These are phyloP conservation scores for Pseudoatta argentina DNA, from an alignment of 1,140 invertebrate species.

Conservation along the genomic window DNA sequence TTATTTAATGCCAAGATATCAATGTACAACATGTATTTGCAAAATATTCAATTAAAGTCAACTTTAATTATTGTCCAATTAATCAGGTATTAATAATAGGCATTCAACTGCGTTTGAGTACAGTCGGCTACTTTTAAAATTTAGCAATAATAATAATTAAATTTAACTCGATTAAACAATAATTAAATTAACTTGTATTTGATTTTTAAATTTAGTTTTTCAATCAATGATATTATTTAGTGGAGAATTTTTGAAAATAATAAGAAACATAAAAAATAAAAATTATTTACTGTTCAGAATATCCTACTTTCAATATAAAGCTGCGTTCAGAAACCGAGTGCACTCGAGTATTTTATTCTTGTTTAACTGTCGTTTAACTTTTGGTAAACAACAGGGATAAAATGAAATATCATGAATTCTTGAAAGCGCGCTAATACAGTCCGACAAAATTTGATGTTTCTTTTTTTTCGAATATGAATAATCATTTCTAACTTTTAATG, in stretches of 20 bases:
- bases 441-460: no score
- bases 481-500: no score
- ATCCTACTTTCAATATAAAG: neutral
- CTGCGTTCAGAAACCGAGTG: no score
- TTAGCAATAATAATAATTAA: neutral
- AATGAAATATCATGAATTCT: no score
- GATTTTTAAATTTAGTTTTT: neutral
- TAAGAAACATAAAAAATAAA: neutral
- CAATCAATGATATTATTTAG: neutral
- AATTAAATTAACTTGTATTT: conserved; percentile 20
- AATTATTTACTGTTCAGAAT: neutral
- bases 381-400: no score
- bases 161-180: neutral
- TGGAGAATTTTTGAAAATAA: neutral
- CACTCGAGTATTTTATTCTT: no score
- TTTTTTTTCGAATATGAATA: no score
- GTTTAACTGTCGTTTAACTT: no score
- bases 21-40: neutral
- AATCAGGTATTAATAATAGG: neutral
- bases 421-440: no score
- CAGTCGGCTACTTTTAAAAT: neutral
- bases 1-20: neutral
- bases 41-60: neutral
- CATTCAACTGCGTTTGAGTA: neutral
- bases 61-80: conserved; percentile 33